These are phyloP conservation scores for Anhinga anhinga DNA, from an alignment of 2,113 vertebrate genomes.

Conservation along the genomic window DNA sequence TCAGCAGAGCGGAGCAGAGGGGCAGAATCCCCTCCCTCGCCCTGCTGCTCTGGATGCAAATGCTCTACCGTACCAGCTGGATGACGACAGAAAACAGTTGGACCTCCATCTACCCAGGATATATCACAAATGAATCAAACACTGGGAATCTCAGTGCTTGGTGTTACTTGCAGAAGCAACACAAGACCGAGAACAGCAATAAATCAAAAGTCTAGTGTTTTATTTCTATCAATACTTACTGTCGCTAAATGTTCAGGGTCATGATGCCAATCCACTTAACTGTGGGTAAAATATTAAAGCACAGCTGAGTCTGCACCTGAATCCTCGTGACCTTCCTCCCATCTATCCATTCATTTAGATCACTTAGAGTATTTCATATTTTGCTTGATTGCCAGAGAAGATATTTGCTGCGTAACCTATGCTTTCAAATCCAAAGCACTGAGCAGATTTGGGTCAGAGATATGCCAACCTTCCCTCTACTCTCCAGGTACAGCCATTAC, in stretches of 20 bases:
- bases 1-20: accelerated
- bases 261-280: not conserved
- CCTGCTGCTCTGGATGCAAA: not conserved
- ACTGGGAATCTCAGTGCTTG: not conserved
- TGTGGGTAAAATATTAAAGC: not conserved
- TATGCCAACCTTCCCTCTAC: accelerated
- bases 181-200: not conserved
- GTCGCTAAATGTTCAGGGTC: not conserved
- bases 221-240: not conserved
- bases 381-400: not conserved
- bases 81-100: not conserved
- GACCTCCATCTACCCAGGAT: not conserved
- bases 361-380: not conserved
- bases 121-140: not conserved
- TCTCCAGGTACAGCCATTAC: not conserved
- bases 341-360: not conserved
- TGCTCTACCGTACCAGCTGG: not conserved
- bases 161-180: not conserved
- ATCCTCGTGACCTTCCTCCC: not conserved
- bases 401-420: not conserved
- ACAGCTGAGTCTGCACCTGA: not conserved
- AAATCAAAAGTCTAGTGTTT: not conserved
- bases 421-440: not conserved
- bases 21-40: accelerated
- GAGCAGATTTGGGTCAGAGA: not conserved